Evolutionary conservation across 2,113 vertebrate genomes (phyloP).

Genomic region (Nestor notabilis): DNA sequence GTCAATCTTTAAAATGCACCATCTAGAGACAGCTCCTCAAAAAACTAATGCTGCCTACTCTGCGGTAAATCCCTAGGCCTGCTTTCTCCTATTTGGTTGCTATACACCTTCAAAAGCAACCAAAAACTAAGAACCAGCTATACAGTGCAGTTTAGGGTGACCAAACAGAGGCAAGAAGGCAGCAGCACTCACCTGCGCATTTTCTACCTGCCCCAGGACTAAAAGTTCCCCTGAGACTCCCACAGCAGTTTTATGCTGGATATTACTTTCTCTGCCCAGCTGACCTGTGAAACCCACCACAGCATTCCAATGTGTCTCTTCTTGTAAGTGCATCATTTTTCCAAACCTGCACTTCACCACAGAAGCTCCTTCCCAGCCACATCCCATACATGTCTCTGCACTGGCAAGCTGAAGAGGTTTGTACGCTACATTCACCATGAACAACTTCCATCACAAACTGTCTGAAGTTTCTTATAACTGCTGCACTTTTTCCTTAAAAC

Average conservation of each 20-base stretch:
- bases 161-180: not conserved
- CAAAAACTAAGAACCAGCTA: not conserved
- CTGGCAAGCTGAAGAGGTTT: not conserved
- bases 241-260: not conserved
- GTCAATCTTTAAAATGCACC: not conserved
- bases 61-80: not conserved
- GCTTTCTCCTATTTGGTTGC: not conserved
- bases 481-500: not conserved
- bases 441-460: not conserved
- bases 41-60: not conserved
- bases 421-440: fast-evolving
- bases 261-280: not conserved
- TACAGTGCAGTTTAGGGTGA: not conserved
- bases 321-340: not conserved
- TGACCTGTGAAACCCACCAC: not conserved
- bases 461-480: not conserved
- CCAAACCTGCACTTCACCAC: not conserved
- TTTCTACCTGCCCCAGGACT: not conserved
- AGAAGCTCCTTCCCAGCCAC: not conserved
- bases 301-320: not conserved
- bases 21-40: not conserved
- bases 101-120: not conserved
- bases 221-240: not conserved
- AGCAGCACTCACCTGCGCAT: not conserved
- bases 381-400: not conserved